phyloP scores from a whole-genome alignment of 2,113 vertebrate species.

The Cercopithecus mona region DNA sequence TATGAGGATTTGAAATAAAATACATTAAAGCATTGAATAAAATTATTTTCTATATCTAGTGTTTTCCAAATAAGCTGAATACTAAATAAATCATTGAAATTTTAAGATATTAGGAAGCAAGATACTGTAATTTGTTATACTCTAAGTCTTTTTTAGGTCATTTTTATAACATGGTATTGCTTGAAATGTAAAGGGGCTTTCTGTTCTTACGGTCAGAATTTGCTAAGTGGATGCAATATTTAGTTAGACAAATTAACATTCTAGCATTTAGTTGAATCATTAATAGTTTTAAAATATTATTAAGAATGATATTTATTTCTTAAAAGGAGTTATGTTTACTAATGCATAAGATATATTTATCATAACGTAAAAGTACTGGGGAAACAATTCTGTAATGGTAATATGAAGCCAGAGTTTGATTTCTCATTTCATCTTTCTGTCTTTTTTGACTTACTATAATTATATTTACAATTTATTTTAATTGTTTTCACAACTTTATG shows the following conservation, averaged over 20 bases:
- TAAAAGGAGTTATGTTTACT: not conserved
- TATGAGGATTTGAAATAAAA: slow-evolving; percentile 43
- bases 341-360: slow-evolving; percentile 28
- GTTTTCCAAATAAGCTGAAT: slow-evolving; percentile 20
- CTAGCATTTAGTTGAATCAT: not conserved
- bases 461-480: not conserved
- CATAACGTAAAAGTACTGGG: not conserved
- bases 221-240: not conserved
- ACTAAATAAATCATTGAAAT: slow-evolving; percentile 44
- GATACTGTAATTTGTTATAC: not conserved
- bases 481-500: not conserved
- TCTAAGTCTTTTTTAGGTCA: not conserved
- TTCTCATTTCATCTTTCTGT: not conserved
- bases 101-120: not conserved
- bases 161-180: not conserved
- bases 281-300: not conserved
- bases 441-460: not conserved
- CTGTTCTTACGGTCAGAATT: not conserved
- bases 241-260: not conserved
- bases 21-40: slow-evolving; percentile 28
- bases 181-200: slow-evolving; percentile 9
- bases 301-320: not conserved
- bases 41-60: slow-evolving; percentile 22
- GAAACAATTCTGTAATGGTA: not conserved
- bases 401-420: not conserved